Conservation (phyloP, 2,113 vertebrate genomes). For the Mandrillus leucophaeus region DNA sequence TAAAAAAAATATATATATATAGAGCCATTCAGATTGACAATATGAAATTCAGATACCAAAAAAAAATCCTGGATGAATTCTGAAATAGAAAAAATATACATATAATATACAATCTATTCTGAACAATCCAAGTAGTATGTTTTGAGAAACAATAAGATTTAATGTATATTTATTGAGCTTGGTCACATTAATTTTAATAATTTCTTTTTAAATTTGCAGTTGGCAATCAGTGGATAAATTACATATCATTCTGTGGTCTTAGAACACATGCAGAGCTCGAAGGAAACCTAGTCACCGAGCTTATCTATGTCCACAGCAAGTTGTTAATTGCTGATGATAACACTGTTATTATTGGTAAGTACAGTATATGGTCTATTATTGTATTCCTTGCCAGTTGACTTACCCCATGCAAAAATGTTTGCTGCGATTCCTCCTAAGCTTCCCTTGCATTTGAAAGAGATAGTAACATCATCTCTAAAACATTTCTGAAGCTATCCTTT, state of each 20-base stretch:
- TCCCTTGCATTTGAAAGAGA: background rate
- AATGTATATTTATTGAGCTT: background rate
- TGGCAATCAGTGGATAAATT: conserved; percentile 97
- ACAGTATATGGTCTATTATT: background rate
- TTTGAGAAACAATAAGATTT: background rate
- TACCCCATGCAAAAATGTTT: background rate
- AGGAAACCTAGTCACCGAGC: conserved; percentile 93
- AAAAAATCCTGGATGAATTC: background rate
- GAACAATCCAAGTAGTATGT: background rate
- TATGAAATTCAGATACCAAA: background rate
- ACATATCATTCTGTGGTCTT: conserved; percentile 95
- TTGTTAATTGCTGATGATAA: conserved; percentile 96
- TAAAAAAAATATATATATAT: background rate
- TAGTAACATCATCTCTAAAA: background rate
- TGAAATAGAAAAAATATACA: background rate
- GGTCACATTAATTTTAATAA: conserved; percentile 32
- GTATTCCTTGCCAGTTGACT: background rate
- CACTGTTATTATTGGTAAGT: conserved; percentile 97
- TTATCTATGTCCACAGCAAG: conserved; percentile 99
- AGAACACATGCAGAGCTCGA: conserved; percentile 94
- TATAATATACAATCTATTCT: background rate
- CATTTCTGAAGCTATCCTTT: background rate
- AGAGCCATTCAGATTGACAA: background rate
- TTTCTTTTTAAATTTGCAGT: conserved; percentile 85
- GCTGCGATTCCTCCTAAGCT: background rate